Conservation (phyloP, 1,140 invertebrate species). For the Eupristina koningsbergeri region DNA sequence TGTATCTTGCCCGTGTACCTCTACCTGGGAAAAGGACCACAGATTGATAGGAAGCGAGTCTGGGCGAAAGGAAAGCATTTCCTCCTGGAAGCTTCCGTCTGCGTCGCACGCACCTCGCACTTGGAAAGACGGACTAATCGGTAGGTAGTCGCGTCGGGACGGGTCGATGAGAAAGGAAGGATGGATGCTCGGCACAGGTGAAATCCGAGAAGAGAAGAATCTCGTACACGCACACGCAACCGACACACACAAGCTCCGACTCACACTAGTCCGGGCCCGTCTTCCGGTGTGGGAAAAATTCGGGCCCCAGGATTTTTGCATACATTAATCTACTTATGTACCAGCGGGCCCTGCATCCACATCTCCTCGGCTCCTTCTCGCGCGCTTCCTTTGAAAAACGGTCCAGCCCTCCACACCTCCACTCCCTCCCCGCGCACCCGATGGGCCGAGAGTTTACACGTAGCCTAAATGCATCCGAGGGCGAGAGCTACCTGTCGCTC, state of each 20-base stretch:
- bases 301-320: conserved; percentile 41
- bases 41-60: background rate
- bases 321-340: conserved; percentile 51
- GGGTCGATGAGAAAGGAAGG: conserved; percentile 48
- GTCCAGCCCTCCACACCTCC: background rate
- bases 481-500: conserved; percentile 50
- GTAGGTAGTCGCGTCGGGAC: background rate
- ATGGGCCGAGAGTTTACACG: too few species aligned
- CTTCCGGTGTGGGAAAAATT: conserved; percentile 52
- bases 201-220: conserved; percentile 50
- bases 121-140: conserved; percentile 38
- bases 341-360: conserved; percentile 11
- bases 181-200: conserved; percentile 44
- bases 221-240: too few species aligned
- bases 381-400: conserved; percentile 35
- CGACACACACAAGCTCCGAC: too few species aligned
- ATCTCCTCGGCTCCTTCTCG: background rate
- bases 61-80: background rate
- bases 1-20: background rate
- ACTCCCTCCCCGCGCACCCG: background rate
- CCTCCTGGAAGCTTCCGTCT: background rate
- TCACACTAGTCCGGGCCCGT: too few species aligned
- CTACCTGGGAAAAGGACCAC: conserved; percentile 16
- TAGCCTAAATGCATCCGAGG: background rate
- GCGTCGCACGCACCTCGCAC: background rate